phyloP scores from a whole-genome alignment of 2,797 vertebrate species.

The Alca torda region DNA sequence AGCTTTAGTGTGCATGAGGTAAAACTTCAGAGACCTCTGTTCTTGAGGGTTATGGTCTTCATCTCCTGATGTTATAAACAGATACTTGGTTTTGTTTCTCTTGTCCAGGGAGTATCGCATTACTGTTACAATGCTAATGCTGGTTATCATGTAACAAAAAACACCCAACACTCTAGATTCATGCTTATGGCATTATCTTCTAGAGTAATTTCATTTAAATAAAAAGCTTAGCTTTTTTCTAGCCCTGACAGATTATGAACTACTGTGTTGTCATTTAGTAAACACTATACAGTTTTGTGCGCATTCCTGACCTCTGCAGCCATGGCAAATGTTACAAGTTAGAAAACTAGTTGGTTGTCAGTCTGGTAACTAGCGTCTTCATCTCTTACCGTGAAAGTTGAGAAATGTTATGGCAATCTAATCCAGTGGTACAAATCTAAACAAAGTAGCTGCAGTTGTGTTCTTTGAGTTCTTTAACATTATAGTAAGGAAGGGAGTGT shows the following conservation, averaged over 20 bases:
- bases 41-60: not conserved
- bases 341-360: not conserved
- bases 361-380: not conserved
- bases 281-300: not conserved
- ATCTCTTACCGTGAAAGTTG: not conserved
- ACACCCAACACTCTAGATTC: fast-evolving
- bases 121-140: not conserved
- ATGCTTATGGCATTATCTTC: not conserved
- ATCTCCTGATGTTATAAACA: not conserved
- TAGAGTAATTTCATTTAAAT: not conserved
- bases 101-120: not conserved
- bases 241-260: not conserved
- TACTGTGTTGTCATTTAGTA: not conserved
- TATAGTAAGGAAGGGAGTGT: not conserved
- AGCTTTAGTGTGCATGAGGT: not conserved
- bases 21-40: not conserved
- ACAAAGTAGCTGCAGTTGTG: not conserved
- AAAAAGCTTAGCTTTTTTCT: not conserved
- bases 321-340: not conserved
- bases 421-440: not conserved
- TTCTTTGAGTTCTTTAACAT: not conserved
- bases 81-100: not conserved
- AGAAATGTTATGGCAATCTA: not conserved
- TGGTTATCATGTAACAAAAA: not conserved
- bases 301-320: not conserved